These are phyloP conservation scores for Onychostruthus taczanowskii DNA, from an alignment of 2,113 vertebrate genomes.

Conservation along the genomic window DNA sequence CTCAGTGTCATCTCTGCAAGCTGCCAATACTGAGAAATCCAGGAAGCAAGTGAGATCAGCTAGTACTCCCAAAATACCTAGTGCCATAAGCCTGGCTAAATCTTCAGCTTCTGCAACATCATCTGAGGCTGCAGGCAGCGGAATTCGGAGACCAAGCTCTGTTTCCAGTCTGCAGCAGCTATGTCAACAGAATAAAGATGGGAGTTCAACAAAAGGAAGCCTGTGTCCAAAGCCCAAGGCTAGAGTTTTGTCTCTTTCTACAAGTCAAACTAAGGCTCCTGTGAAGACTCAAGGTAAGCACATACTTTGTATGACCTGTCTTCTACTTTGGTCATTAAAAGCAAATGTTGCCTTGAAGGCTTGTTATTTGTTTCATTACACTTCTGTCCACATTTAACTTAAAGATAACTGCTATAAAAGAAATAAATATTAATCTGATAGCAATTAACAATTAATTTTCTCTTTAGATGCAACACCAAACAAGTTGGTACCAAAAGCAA, in stretches of 20 bases:
- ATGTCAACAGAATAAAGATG: not conserved
- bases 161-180: not conserved
- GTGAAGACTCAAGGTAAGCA: slow-evolving; percentile 48
- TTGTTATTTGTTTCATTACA: not conserved
- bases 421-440: not conserved
- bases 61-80: not conserved
- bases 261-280: slow-evolving; percentile 9
- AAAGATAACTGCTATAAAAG: not conserved
- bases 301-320: not conserved
- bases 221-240: slow-evolving; percentile 24
- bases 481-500: not conserved
- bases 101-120: not conserved
- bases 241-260: not conserved
- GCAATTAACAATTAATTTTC: not conserved
- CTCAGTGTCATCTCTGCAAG: slow-evolving; percentile 1
- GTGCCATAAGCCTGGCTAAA: not conserved
- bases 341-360: not conserved
- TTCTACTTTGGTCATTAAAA: not conserved
- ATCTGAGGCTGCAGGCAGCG: not conserved
- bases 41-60: not conserved
- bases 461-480: slow-evolving; percentile 59
- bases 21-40: not conserved
- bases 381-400: not conserved
- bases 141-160: not conserved
- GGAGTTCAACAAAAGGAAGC: not conserved